Evolutionary conservation across 1,140 invertebrate genomes (phyloP).

Genomic region (Meloidogyne exigua): DNA sequence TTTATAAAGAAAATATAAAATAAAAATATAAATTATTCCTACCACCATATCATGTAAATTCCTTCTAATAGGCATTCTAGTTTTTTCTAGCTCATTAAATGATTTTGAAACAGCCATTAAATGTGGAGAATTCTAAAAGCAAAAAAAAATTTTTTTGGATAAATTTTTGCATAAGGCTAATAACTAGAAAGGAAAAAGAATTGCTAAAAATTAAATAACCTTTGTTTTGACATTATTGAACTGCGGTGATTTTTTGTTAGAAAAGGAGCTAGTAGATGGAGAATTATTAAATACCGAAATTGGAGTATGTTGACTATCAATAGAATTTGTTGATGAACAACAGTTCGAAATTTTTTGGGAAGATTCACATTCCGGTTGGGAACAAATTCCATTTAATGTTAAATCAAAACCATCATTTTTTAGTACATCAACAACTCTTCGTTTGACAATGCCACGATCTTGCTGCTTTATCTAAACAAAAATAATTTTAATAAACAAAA

Average conservation of each 20-base stretch:
- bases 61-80: background rate
- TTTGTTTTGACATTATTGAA: background rate
- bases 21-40: background rate
- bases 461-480: background rate
- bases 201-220: background rate
- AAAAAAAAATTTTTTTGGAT: too few species aligned
- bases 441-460: background rate
- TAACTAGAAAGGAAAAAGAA: too few species aligned
- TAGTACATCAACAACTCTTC: background rate
- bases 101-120: background rate
- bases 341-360: background rate
- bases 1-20: background rate
- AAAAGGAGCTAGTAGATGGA: background rate
- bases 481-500: background rate
- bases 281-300: background rate
- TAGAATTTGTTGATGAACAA: background rate
- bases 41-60: constrained; percentile 7
- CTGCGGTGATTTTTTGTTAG: background rate
- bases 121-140: background rate
- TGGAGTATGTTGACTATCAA: background rate
- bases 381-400: background rate
- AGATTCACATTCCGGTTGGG: background rate
- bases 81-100: background rate
- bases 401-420: constrained; percentile 1
- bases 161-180: too few species aligned